Conservation (phyloP, 2,797 vertebrate species). For the Coilia nasus region DNA sequence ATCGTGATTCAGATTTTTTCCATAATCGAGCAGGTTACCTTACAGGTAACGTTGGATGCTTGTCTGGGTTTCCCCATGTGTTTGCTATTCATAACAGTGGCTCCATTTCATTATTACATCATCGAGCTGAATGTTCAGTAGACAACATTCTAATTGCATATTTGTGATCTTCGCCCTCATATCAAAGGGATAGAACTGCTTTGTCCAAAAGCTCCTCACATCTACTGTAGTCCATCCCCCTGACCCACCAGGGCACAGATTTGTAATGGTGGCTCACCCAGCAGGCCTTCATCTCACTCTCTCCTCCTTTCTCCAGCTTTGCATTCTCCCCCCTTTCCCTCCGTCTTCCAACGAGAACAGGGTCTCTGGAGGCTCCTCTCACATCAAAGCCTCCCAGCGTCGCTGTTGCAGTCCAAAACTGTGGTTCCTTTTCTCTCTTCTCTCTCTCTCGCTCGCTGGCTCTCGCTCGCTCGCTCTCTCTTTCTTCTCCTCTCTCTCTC, state of each 20-base stretch:
- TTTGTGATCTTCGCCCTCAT: neutral
- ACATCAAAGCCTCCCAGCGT: slow-evolving; percentile 72
- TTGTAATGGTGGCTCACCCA: slow-evolving; percentile 39
- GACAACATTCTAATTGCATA: too few relatives aligned
- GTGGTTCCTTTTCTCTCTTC: slow-evolving; percentile 56
- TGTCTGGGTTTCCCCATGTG: too few relatives aligned
- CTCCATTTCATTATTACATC: too few relatives aligned
- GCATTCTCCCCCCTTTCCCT: slow-evolving; percentile 60
- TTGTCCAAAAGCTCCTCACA: too few relatives aligned
- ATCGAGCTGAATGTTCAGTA: too few relatives aligned
- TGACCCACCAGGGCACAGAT: slow-evolving; percentile 2
- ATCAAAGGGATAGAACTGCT: too few relatives aligned
- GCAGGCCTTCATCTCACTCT: slow-evolving; percentile 52
- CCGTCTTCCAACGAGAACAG: slow-evolving; percentile 59
- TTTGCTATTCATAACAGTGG: too few relatives aligned
- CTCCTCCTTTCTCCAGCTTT: slow-evolving; percentile 38
- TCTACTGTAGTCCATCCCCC: neutral
- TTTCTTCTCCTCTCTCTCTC: too few relatives aligned
- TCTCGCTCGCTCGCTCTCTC: too few relatives aligned
- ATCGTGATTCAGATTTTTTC: too few relatives aligned
- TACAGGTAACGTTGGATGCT: too few relatives aligned
- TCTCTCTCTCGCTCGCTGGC: slow-evolving; percentile 37
- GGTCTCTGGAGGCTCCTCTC: slow-evolving; percentile 66
- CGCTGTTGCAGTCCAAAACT: slow-evolving; percentile 70
- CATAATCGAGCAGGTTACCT: too few relatives aligned